phyloP scores from a whole-genome alignment of 2,113 vertebrate genomes.

The Passer montanus region DNA sequence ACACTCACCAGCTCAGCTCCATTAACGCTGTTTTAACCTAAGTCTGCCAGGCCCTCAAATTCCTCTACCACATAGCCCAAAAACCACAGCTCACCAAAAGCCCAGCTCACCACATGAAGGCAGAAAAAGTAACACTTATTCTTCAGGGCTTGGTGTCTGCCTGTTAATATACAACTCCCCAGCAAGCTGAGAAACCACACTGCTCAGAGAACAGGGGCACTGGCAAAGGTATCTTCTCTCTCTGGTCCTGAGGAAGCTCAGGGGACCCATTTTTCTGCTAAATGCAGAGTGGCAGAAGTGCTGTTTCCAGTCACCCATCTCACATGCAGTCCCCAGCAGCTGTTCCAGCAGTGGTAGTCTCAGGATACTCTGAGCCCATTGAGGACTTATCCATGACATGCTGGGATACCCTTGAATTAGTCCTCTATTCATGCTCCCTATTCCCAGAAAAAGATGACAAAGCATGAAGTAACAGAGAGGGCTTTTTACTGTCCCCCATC shows the following conservation, averaged over 20 bases:
- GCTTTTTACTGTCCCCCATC: background rate
- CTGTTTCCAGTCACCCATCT: background rate
- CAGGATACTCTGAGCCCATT: background rate
- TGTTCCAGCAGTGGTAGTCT: background rate
- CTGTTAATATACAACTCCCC: background rate
- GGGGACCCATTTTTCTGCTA: background rate
- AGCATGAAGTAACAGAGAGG: background rate
- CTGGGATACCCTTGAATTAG: background rate
- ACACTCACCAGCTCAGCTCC: background rate
- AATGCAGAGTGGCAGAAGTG: background rate
- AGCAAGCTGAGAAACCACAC: background rate
- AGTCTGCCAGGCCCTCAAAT: background rate
- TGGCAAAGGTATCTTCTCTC: background rate
- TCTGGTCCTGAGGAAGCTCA: background rate
- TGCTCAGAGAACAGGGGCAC: background rate
- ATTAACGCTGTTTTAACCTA: background rate
- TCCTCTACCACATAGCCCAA: background rate
- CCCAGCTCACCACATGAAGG: background rate
- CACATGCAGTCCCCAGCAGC: rapidly evolving
- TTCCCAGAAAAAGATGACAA: background rate
- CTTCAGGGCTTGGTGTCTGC: background rate
- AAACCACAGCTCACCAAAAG: background rate
- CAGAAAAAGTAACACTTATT: background rate
- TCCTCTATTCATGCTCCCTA: background rate
- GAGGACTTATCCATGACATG: background rate